Percentiles rank a stretch among this genome's conserved stretches.
Evolutionary conservation across 64 coral and sea anemone species (phyloP).

Genomic region (Montipora cactus): DNA sequence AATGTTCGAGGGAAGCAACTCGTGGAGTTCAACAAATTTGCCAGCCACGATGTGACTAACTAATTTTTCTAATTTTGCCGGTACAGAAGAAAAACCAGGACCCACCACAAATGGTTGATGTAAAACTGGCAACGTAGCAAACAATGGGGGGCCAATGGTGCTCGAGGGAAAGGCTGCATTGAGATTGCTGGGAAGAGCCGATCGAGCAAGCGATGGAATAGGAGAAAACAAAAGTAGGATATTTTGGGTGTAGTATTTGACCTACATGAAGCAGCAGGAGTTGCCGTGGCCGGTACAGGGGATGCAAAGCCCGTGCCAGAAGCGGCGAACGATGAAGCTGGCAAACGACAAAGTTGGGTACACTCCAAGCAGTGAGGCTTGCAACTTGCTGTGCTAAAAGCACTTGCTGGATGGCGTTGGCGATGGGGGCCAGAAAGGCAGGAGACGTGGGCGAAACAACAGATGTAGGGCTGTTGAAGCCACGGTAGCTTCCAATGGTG

Average conservation of each 20-base stretch:
- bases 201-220: neutral
- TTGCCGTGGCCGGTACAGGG: neutral
- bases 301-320: neutral
- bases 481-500: neutral
- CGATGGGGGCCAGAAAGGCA: neutral
- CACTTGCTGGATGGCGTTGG: neutral
- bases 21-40: conserved; percentile 24
- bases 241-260: too few relatives aligned
- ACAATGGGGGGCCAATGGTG: neutral
- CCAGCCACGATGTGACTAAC: conserved; percentile 2
- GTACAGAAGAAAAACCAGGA: conserved; percentile 7
- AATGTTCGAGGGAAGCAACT: conserved; percentile 5
- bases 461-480: neutral
- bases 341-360: neutral
- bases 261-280: too few relatives aligned
- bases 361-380: neutral
- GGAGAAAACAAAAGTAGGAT: neutral
- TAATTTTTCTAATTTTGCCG: neutral
- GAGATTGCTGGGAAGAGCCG: neutral
- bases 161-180: neutral
- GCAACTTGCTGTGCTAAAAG: neutral
- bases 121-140: neutral
- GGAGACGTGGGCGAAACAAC: neutral
- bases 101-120: conserved; percentile 3
- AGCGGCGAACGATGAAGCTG: neutral